These are phyloP conservation scores for Serranochromis macrocephalus DNA, from an alignment of 2,113 vertebrate genomes.

Conservation along the genomic window DNA sequence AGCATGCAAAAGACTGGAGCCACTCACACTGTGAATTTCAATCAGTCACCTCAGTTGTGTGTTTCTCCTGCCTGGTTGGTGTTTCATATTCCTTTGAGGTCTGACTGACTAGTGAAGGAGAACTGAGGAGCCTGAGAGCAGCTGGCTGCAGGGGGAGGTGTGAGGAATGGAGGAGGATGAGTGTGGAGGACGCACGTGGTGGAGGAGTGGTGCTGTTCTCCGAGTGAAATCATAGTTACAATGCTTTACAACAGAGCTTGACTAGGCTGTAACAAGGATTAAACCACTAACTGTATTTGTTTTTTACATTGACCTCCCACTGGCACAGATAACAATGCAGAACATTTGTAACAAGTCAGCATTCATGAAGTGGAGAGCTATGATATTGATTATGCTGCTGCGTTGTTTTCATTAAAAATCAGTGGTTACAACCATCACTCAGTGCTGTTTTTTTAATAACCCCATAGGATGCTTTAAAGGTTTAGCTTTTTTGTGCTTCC, in stretches of 20 bases:
- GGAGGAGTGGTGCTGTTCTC: background rate
- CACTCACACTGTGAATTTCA: constrained; percentile 47
- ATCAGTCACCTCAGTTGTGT: constrained; percentile 38
- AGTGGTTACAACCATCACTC: background rate
- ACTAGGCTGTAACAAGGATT: background rate
- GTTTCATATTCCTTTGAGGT: constrained; percentile 23
- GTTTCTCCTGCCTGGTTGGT: background rate
- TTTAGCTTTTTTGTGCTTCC: background rate
- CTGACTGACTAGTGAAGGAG: background rate
- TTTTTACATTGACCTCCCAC: background rate
- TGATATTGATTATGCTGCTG: background rate
- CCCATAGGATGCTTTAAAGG: background rate
- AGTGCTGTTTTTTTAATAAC: background rate
- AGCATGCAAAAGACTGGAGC: constrained; percentile 37
- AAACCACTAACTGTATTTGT: background rate
- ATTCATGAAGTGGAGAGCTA: background rate
- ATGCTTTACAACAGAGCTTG: background rate
- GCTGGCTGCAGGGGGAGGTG: constrained; percentile 23
- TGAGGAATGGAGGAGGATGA: background rate
- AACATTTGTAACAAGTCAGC: background rate
- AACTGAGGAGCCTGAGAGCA: constrained; percentile 6
- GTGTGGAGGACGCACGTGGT: background rate
- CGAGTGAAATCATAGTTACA: background rate
- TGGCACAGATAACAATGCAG: background rate
- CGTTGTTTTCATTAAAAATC: background rate